These are phyloP conservation scores for Troides helena DNA, from an alignment of 2,888 invertebrate genomes.

Conservation along the genomic window DNA sequence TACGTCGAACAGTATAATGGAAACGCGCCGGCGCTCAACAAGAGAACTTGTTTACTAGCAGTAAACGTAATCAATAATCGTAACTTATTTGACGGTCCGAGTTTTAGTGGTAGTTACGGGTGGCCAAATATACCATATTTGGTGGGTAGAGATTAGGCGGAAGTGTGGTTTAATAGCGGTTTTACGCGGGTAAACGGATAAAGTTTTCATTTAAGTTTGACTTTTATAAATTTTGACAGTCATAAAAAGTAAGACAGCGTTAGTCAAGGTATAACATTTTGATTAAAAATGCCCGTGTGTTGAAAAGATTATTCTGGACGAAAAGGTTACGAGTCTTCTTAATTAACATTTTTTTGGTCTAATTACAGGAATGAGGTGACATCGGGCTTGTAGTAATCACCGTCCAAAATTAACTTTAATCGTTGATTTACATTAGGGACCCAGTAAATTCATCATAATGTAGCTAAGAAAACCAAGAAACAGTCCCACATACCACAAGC, in stretches of 20 bases:
- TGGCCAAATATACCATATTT: constrained; percentile 49
- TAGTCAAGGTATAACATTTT: no score
- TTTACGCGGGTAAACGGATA: constrained; percentile 20
- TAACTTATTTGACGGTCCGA: constrained; percentile 61
- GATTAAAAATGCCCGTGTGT: no score
- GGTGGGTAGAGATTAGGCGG: constrained; percentile 27
- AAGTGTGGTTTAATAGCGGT: constrained; percentile 25
- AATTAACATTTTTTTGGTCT: no score
- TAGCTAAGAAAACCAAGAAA: no score
- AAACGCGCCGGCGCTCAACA: constrained; percentile 52
- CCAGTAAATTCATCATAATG: no score
- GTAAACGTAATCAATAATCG: constrained; percentile 75
- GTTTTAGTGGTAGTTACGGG: constrained; percentile 60
- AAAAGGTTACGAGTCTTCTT: no score
- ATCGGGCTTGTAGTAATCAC: no score
- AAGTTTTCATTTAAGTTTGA: constrained; percentile 15
- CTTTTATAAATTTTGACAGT: constrained; percentile 1
- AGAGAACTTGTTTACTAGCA: constrained; percentile 69
- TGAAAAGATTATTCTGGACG: no score
- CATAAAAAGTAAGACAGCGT: not conserved
- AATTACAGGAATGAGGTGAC: no score
- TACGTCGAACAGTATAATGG: constrained; percentile 41
- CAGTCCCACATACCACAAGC: no score
- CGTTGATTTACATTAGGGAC: no score
- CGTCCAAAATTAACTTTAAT: no score